Conservation (phyloP, 2,888 invertebrate species). For the Magallana nippona region DNA sequence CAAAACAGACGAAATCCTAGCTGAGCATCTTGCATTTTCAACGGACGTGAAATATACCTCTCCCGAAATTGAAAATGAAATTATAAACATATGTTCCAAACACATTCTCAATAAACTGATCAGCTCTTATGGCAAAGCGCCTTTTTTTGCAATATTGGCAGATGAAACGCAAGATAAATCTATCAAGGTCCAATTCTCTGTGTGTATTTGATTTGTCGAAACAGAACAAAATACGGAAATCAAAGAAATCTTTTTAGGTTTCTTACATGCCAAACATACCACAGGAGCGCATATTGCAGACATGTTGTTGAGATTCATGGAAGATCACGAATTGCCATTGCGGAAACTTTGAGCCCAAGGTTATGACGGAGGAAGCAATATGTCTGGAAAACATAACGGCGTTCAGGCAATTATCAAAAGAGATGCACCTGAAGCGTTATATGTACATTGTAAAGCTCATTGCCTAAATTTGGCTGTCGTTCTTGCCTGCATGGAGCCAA, state of each 20-base stretch:
- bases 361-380: constrained; percentile 48
- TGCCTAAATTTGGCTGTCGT: constrained; percentile 26
- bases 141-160: no score
- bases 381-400: constrained; percentile 42
- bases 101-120: neutral
- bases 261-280: neutral
- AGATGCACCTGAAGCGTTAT: neutral
- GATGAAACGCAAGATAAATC: no score
- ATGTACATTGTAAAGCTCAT: constrained; percentile 29
- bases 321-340: neutral
- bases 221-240: neutral
- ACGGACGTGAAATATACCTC: constrained; percentile 10
- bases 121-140: neutral
- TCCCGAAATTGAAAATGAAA: constrained; percentile 12
- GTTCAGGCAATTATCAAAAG: constrained; percentile 39
- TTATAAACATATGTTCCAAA: constrained; percentile 8
- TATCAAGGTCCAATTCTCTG: neutral
- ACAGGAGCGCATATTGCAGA: neutral
- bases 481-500: neutral
- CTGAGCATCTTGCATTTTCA: constrained; percentile 12
- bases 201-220: neutral
- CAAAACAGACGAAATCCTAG: neutral
- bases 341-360: constrained; percentile 46
- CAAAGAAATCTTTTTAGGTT: neutral
- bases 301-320: neutral